A percentile compares a stretch with the other conserved stretches of the same genome.
These are phyloP conservation scores for Lutjanus campechanus DNA, from an alignment of 2,797 vertebrate genomes.

Conservation along the genomic window DNA sequence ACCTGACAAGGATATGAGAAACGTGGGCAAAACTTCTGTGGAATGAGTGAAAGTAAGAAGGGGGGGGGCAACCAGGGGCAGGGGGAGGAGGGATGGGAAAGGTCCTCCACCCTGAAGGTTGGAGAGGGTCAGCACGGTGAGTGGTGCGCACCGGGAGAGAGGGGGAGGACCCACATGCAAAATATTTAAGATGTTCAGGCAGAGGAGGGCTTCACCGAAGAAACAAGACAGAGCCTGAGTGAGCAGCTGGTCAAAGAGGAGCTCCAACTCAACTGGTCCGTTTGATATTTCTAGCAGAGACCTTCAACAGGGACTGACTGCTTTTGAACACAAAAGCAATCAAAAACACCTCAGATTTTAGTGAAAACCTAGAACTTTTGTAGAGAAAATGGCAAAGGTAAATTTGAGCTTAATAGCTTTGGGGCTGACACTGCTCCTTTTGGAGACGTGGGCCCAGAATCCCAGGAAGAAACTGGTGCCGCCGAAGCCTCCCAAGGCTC, in stretches of 20 bases:
- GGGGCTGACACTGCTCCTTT: conserved; percentile 73
- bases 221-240: conserved; percentile 65
- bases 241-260: conserved; percentile 67
- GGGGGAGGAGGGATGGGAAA: conserved; percentile 59
- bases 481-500: conserved; percentile 76
- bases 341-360: not conserved
- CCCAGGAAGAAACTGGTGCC: conserved; percentile 72
- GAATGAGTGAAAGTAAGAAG: conserved; percentile 74
- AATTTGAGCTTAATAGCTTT: conserved; percentile 60
- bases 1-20: conserved; percentile 84
- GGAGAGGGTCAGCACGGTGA: conserved; percentile 75
- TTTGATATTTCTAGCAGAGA: conserved; percentile 37
- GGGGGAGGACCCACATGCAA: conserved; percentile 88
- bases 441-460: conserved; percentile 78
- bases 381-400: conserved; percentile 62
- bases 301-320: conserved; percentile 3
- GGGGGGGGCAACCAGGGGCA: conserved; percentile 63
- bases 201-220: conserved; percentile 76
- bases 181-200: conserved; percentile 94
- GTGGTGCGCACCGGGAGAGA: conserved; percentile 67
- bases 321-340: conserved; percentile 1
- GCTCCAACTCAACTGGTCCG: conserved; percentile 40
- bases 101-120: conserved; percentile 72
- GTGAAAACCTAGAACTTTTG: conserved; percentile 7
- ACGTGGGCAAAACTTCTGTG: conserved; percentile 68